Percentiles rank a stretch among this genome's conserved stretches.
These are phyloP conservation scores for Sphecodes monilicornis DNA, from an alignment of 2,888 invertebrate genomes.

Conservation along the genomic window DNA sequence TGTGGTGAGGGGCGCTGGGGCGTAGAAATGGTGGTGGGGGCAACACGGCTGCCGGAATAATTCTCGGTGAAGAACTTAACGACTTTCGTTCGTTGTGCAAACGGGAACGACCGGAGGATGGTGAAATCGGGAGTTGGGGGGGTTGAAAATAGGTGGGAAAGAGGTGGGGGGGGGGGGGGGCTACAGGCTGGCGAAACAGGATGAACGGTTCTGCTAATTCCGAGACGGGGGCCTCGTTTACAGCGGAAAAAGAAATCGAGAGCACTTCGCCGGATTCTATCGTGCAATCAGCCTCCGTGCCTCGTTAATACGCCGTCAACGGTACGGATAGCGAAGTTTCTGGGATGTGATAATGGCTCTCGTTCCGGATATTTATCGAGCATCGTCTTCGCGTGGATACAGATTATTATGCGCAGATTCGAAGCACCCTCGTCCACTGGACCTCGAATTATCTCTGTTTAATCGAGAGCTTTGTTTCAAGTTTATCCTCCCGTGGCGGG, in stretches of 20 bases:
- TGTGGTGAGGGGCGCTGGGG: not conserved
- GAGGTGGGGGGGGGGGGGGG: slow-evolving; percentile 5
- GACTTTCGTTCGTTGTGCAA: slow-evolving; percentile 65
- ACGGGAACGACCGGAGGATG: slow-evolving; percentile 8
- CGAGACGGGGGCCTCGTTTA: slow-evolving; percentile 55
- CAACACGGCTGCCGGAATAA: slow-evolving; percentile 59
- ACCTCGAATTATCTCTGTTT: not conserved
- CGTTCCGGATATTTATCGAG: slow-evolving; percentile 58
- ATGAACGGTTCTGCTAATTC: slow-evolving; percentile 64
- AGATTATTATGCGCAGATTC: slow-evolving; percentile 36
- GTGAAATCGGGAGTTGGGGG: slow-evolving; percentile 18
- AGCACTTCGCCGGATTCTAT: slow-evolving; percentile 47
- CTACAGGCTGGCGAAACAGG: slow-evolving; percentile 27
- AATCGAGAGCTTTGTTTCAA: not conserved
- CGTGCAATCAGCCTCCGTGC: slow-evolving; percentile 41
- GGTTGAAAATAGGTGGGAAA: not conserved
- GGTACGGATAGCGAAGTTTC: slow-evolving; percentile 51
- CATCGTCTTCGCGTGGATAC: slow-evolving; percentile 40
- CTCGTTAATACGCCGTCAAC: slow-evolving; percentile 63
- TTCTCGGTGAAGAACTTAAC: slow-evolving; percentile 71
- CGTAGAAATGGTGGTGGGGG: not conserved
- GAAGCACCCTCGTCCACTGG: not conserved
- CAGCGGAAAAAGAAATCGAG: slow-evolving; percentile 62
- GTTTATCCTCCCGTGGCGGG: not conserved
- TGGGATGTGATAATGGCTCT: slow-evolving; percentile 59